phyloP scores from a whole-genome alignment of 2,113 vertebrate species.

The Conger conger region DNA sequence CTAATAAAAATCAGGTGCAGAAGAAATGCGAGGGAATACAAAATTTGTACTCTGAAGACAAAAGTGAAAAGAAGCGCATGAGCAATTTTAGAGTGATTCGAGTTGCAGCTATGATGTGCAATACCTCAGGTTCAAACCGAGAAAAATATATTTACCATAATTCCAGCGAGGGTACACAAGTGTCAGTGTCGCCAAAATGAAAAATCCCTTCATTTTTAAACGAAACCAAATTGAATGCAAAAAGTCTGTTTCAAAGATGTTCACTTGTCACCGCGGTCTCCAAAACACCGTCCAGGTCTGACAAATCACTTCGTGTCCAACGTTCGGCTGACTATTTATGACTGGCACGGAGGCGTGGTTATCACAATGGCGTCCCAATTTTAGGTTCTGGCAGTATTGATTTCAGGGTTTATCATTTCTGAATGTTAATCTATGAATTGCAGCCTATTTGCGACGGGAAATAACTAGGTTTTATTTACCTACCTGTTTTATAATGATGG shows the following conservation, averaged over 20 bases:
- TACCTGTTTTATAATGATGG: too few relatives aligned
- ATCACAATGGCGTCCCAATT: too few relatives aligned
- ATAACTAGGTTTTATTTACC: too few relatives aligned
- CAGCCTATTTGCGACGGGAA: too few relatives aligned
- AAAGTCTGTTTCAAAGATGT: background rate
- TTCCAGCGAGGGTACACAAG: conserved; percentile 46
- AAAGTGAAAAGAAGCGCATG: background rate
- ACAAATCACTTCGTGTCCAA: background rate
- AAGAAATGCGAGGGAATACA: background rate
- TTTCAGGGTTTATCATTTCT: background rate
- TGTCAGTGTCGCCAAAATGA: conserved; percentile 38
- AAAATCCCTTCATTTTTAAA: conserved; percentile 52
- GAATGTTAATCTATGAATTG: background rate
- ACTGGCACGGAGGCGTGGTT: background rate
- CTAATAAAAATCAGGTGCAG: background rate
- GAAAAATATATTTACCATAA: conserved; percentile 62
- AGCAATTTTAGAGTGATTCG: background rate
- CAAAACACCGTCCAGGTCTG: background rate
- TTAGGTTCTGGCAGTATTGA: too few relatives aligned
- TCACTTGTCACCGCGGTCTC: background rate
- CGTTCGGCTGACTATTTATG: conserved; percentile 1
- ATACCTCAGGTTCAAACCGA: conserved; percentile 21
- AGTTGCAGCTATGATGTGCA: background rate
- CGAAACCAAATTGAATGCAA: background rate
- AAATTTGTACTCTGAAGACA: background rate